Conservation (phyloP, 2,113 vertebrate species). For the Prolemur simus region DNA sequence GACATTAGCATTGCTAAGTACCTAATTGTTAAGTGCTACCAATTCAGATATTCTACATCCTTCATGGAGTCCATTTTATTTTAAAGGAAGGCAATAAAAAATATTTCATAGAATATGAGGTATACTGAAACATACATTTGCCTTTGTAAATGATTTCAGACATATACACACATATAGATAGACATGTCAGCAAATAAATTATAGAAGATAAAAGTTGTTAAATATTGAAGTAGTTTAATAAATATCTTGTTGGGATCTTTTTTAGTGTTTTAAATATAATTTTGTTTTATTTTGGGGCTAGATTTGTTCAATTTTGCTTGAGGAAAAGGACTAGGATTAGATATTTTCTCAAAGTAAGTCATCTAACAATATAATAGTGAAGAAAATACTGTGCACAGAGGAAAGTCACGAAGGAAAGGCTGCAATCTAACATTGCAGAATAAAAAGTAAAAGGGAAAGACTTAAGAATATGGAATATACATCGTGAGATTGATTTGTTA, state of each 20-base stretch:
- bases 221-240: background rate
- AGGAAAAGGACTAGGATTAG: background rate
- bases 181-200: background rate
- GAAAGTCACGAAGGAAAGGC: background rate
- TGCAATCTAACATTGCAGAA: background rate
- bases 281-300: background rate
- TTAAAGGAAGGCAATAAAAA: background rate
- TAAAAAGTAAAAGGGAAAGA: background rate
- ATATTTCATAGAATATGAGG: background rate
- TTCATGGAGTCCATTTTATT: background rate
- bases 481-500: background rate
- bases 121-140: background rate
- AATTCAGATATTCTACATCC: conserved; percentile 15
- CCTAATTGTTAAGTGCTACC: conserved; percentile 9
- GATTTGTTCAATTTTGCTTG: background rate
- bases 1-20: conserved; percentile 77
- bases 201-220: conserved; percentile 4
- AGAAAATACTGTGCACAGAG: background rate
- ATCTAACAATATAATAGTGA: background rate
- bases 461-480: background rate
- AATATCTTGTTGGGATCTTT: background rate
- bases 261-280: background rate
- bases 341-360: background rate
- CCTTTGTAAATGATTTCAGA: background rate
- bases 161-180: background rate